These are phyloP conservation scores for Ennomos fuscantarius DNA, from an alignment of 2,888 invertebrate genomes.

Conservation along the genomic window DNA sequence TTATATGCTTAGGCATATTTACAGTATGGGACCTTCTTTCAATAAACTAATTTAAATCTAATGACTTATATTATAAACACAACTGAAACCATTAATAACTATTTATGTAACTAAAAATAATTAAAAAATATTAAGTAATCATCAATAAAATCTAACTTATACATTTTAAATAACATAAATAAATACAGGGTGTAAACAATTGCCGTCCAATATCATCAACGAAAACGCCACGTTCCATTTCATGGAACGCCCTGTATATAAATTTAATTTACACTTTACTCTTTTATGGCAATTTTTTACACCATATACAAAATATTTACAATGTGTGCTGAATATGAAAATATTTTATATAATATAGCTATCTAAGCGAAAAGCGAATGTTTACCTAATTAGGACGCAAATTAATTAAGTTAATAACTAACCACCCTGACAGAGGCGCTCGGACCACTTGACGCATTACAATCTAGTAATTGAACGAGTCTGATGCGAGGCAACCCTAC, in stretches of 20 bases:
- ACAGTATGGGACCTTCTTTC: no score
- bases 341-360: constrained; percentile 57
- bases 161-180: constrained; percentile 54
- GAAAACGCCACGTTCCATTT: constrained; percentile 53
- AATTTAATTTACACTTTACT: constrained; percentile 33
- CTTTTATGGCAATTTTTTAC: constrained; percentile 66
- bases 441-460: background rate
- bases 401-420: constrained; percentile 49
- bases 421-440: constrained; percentile 33
- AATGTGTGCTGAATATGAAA: constrained; percentile 68
- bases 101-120: constrained; percentile 39
- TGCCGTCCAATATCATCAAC: constrained; percentile 46
- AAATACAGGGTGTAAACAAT: constrained; percentile 74
- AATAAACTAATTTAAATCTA: background rate
- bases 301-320: constrained; percentile 74
- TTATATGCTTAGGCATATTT: no score
- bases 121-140: constrained; percentile 61
- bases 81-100: constrained; percentile 4
- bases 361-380: constrained; percentile 55
- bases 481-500: constrained; percentile 25
- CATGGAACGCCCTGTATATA: constrained; percentile 50
- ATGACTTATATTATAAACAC: constrained; percentile 14
- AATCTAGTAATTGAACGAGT: constrained; percentile 19
- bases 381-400: constrained; percentile 51
- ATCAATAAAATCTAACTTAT: constrained; percentile 52